These are phyloP conservation scores for Parnassius mnemosyne DNA, from an alignment of 2,888 invertebrate species.

Conservation along the genomic window DNA sequence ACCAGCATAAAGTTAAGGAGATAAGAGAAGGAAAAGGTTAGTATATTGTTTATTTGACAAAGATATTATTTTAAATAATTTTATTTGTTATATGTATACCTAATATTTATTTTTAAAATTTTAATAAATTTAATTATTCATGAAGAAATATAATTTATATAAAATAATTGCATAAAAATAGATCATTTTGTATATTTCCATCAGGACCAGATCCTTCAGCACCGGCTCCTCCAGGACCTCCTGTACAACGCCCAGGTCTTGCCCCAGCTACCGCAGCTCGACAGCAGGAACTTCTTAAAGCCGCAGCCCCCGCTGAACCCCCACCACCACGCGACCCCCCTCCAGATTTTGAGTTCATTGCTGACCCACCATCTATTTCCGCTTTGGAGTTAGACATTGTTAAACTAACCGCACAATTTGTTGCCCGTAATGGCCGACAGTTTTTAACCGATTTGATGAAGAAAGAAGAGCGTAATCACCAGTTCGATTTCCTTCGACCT, in stretches of 20 bases:
- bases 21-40: conserved; percentile 93
- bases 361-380: conserved; percentile 99
- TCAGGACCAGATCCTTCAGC: conserved; percentile 46
- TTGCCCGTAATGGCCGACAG: conserved; percentile 98
- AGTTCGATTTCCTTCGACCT: conserved; percentile 98
- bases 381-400: conserved; percentile 99
- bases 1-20: conserved; percentile 98
- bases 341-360: conserved; percentile 94
- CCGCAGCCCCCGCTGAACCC: conserved; percentile 91
- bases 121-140: too few species aligned
- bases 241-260: conserved; percentile 73
- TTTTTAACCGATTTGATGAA: conserved; percentile 99
- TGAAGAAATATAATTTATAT: too few species aligned
- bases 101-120: background rate
- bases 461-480: conserved; percentile 97
- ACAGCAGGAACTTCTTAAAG: conserved; percentile 92
- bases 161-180: background rate
- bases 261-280: conserved; percentile 90
- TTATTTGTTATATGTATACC: background rate
- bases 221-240: conserved; percentile 36
- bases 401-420: conserved; percentile 98
- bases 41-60: conserved; percentile 26
- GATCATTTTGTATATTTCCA: background rate
- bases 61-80: background rate
- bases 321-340: conserved; percentile 96